phyloP scores from a whole-genome alignment of 1,140 invertebrate species.

The Pemphigus obesinymphae region DNA sequence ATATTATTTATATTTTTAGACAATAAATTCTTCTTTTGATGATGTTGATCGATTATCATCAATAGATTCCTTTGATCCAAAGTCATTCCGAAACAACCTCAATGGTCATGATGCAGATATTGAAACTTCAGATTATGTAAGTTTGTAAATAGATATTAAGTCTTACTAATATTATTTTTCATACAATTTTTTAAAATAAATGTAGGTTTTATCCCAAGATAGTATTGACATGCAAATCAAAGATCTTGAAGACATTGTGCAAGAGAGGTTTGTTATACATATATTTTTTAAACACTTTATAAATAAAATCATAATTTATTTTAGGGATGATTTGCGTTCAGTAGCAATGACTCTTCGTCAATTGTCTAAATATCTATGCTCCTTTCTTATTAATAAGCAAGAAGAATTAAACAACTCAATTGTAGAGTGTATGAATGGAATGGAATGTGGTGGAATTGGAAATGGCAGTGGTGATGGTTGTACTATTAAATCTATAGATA shows the following conservation, averaged over 20 bases:
- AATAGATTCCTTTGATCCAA: conserved; percentile 4
- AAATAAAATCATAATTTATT: background rate
- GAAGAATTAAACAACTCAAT: conserved; percentile 37
- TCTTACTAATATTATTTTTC: background rate
- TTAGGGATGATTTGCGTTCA: conserved; percentile 26
- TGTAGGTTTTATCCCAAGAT: conserved; percentile 26
- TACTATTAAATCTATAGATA: background rate
- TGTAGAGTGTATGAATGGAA: conserved; percentile 9
- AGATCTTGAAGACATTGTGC: conserved; percentile 35
- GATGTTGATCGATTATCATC: conserved; percentile 13
- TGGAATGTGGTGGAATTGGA: conserved; percentile 27
- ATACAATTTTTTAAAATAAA: background rate
- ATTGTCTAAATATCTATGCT: conserved; percentile 19
- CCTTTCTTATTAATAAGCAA: conserved; percentile 26
- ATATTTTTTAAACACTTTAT: background rate
- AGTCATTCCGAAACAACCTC: background rate
- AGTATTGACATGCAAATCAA: conserved; percentile 37
- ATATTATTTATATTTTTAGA: background rate
- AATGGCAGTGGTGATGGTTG: background rate
- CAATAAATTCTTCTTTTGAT: conserved; percentile 25
- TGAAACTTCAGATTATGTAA: conserved; percentile 37
- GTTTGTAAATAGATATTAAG: background rate
- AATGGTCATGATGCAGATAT: conserved; percentile 12
- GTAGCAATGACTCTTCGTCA: conserved; percentile 28
- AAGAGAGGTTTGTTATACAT: conserved; percentile 6